Percentiles rank a stretch among this genome's conserved stretches.
These are phyloP conservation scores for Channa striata DNA, from an alignment of 2,797 vertebrate species.

Conservation along the genomic window DNA sequence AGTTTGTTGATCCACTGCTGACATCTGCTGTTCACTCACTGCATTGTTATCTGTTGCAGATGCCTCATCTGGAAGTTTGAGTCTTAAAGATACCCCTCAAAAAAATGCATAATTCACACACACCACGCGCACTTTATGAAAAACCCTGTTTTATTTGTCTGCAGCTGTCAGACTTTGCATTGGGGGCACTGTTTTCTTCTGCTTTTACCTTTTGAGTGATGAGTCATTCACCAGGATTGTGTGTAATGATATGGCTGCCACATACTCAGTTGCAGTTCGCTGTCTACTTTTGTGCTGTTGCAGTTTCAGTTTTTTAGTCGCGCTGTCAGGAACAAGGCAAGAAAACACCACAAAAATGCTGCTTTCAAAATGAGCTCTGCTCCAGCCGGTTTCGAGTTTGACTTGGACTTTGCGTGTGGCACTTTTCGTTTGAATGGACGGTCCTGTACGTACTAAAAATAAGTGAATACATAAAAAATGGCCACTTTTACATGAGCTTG, in stretches of 20 bases:
- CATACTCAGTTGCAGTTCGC: slow-evolving; percentile 14
- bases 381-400: slow-evolving; percentile 15
- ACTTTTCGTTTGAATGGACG: slow-evolving; percentile 26
- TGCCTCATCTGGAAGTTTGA: neutral
- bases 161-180: neutral
- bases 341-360: slow-evolving; percentile 30
- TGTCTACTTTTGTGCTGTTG: slow-evolving; percentile 23
- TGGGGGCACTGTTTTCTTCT: neutral
- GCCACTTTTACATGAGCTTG: slow-evolving; percentile 1
- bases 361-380: slow-evolving; percentile 13
- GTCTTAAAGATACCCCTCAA: neutral
- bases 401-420: neutral
- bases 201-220: neutral
- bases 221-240: too few relatives aligned
- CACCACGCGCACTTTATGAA: too few relatives aligned
- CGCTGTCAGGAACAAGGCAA: slow-evolving; percentile 18
- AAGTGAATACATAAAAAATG: too few relatives aligned
- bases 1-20: slow-evolving; percentile 74
- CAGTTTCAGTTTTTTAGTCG: neutral
- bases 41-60: slow-evolving; percentile 44
- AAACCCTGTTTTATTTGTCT: neutral
- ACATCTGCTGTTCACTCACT: slow-evolving; percentile 80
- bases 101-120: neutral
- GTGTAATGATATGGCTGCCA: slow-evolving; percentile 37
- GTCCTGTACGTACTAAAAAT: slow-evolving; percentile 4